Evolutionary conservation across 2,888 invertebrate species (phyloP), one percentile per base, ranked within the genome.

Genomic region (Hemaris fuciformis): DNA sequence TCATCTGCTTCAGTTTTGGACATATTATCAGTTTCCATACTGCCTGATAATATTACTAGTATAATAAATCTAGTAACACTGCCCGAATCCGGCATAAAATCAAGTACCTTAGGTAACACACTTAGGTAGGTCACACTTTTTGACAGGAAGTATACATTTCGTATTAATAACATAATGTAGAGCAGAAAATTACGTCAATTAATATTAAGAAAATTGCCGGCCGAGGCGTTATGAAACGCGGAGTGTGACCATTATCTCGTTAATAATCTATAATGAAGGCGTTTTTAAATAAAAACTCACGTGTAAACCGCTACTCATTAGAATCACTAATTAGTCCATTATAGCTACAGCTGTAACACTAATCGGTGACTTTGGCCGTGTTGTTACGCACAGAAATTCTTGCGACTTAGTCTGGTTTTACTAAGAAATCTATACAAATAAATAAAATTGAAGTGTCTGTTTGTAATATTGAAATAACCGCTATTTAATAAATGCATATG

Each of bases 271-370:
- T 53, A 53, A 46, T 46, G 23, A 27, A 31, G 3, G 31, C 3
- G 53, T 53, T 18, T 31, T 53, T 31, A 18, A 27, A 48, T 27
- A 18, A 53, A 53, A 31, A 18, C 27, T 18, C 10, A 8, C 27
- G 20, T 31, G 53, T 18, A 53, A 53, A 53, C 53, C 18, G 27
- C 27, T 48, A 27, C 8, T 15, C 18, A 27, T 27, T 18, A 15
- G 53, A 27, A 18, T 60, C 41, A 38, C 53, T 60, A 38, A 53
- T 25, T 45, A 31, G 43, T 45, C 31, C 20, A 69, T 68, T 73
- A 70, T 66, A 73, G 73, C 71, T 81, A 81, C 84, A 84, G 84
- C 83, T 86, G 85, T 72, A 63, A 48, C 25, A 31, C 10, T 53
- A 15, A 27, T 31, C 18, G 8, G 27, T 18, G 72, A 77, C 78